phyloP scores from a whole-genome alignment of 2,113 vertebrate genomes.

The Pelobates fuscus region DNA sequence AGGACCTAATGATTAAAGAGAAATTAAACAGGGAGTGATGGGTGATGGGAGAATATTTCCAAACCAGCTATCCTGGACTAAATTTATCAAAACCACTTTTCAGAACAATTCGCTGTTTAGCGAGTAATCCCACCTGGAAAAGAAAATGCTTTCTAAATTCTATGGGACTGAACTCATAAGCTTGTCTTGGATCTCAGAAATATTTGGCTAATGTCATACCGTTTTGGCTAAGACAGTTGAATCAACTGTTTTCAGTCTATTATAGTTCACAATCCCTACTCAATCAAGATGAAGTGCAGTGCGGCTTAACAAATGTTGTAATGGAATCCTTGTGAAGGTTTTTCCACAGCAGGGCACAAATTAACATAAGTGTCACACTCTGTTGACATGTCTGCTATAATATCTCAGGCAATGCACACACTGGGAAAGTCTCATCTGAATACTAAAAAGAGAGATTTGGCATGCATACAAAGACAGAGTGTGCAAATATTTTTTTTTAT shows the following conservation, averaged over 20 bases:
- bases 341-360: constrained; percentile 82
- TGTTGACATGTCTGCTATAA: constrained; percentile 73
- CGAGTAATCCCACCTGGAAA: neutral
- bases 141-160: constrained; percentile 24
- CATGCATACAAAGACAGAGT: constrained; percentile 60
- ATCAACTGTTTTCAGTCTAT: constrained; percentile 72
- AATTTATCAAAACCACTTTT: neutral
- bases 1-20: no score
- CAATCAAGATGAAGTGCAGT: constrained; percentile 76
- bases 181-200: constrained; percentile 35
- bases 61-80: no score
- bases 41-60: no score
- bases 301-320: constrained; percentile 87
- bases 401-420: constrained; percentile 66
- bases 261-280: constrained; percentile 77
- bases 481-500: constrained; percentile 57
- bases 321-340: constrained; percentile 85
- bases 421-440: constrained; percentile 68
- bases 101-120: neutral
- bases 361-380: constrained; percentile 93
- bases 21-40: no score
- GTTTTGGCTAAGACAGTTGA: constrained; percentile 72
- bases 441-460: constrained; percentile 67
- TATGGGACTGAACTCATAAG: constrained; percentile 36
- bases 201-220: constrained; percentile 68